phyloP scores from a whole-genome alignment of 2,888 invertebrate genomes.

The Dasysyrphus albostriatus region DNA sequence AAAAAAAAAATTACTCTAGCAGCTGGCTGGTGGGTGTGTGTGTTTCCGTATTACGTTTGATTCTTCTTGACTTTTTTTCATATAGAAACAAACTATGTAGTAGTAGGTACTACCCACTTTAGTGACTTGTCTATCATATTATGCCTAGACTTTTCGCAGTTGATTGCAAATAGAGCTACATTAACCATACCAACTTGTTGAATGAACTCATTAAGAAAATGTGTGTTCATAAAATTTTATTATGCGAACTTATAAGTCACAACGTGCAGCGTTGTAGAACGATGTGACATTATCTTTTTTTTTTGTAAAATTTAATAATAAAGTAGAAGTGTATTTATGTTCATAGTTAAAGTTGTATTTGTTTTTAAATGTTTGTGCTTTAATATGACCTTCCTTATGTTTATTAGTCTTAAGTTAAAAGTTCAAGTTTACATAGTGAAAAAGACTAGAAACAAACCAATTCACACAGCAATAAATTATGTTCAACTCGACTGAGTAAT shows the following conservation, averaged over 20 bases:
- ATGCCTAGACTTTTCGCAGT: constrained; percentile 32
- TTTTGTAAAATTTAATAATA: constrained; percentile 10
- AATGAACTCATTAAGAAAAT: constrained; percentile 41
- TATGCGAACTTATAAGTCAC: constrained; percentile 8
- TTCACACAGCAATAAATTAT: background rate
- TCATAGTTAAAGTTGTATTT: constrained; percentile 2
- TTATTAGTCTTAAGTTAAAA: background rate
- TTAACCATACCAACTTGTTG: constrained; percentile 5
- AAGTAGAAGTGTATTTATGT: background rate
- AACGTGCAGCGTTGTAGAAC: constrained; percentile 36
- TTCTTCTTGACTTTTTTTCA: background rate
- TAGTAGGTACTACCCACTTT: background rate
- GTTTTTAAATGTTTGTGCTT: background rate
- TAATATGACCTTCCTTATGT: background rate
- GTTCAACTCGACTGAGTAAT: background rate
- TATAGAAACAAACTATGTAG: constrained; percentile 21
- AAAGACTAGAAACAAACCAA: background rate
- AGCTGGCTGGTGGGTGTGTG: constrained; percentile 18
- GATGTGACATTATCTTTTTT: constrained; percentile 39
- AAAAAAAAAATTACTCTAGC: background rate
- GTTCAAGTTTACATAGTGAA: background rate
- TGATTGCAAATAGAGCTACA: constrained; percentile 25
- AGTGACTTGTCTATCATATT: background rate
- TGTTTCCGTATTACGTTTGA: constrained; percentile 40
- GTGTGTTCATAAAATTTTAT: constrained; percentile 48